Evolutionary conservation across 2,888 invertebrate genomes (phyloP).

Genomic region (Drosophila helvetica): DNA sequence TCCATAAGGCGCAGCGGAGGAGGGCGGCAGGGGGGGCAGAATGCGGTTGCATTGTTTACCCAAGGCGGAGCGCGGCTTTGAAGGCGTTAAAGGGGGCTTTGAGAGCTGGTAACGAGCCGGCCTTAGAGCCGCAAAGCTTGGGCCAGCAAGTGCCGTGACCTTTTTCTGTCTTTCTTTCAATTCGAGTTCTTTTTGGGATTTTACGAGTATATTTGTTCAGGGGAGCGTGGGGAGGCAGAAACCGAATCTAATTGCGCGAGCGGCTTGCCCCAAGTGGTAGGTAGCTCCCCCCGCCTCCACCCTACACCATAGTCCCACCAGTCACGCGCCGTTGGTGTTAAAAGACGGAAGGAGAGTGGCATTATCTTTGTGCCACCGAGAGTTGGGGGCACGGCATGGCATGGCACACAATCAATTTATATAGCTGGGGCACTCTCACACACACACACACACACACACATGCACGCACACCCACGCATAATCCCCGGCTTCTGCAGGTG

Average conservation of each 20-base stretch:
- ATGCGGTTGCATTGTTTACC: conserved; percentile 38
- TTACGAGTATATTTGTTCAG: conserved; percentile 17
- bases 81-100: conserved; percentile 36
- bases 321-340: conserved; percentile 65
- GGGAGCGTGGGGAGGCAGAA: conserved; percentile 42
- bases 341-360: conserved; percentile 49
- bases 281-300: neutral
- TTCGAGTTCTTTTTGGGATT: conserved; percentile 59
- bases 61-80: conserved; percentile 67
- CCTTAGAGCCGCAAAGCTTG: conserved; percentile 54
- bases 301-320: conserved; percentile 4
- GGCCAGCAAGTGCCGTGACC: conserved; percentile 73
- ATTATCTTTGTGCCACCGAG: conserved; percentile 49
- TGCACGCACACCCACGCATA: conserved; percentile 49
- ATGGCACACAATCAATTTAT: conserved; percentile 56
- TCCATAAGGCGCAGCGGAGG: neutral
- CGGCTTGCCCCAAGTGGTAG: conserved; percentile 22
- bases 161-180: conserved; percentile 62
- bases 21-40: conserved; percentile 3
- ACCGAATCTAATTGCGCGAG: conserved; percentile 69
- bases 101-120: conserved; percentile 51
- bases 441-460: conserved; percentile 3
- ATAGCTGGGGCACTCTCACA: conserved; percentile 29
- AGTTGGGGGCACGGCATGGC: neutral
- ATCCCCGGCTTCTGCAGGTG: conserved; percentile 57